Evolutionary conservation across 2,888 invertebrate genomes (phyloP).

Genomic region (Fragum whitleyi): DNA sequence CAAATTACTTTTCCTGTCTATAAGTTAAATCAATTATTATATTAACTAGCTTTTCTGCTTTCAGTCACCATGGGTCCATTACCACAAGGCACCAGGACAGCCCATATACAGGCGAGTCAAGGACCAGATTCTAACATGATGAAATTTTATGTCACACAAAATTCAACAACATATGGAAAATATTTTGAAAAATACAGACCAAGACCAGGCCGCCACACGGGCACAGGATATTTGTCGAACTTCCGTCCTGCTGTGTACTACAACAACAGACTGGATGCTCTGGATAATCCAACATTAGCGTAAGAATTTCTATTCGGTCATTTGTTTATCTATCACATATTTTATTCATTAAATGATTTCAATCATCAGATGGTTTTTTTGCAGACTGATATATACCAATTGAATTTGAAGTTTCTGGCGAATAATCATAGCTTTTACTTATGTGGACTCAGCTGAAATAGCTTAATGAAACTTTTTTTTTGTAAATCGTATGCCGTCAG

Average conservation of each 20-base stretch:
- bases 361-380: not conserved
- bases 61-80: conserved; percentile 75
- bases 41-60: not conserved
- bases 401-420: too few relatives aligned
- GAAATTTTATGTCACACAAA: conserved; percentile 84
- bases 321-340: not conserved
- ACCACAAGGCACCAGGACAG: conserved; percentile 79
- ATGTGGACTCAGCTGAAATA: too few relatives aligned
- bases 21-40: too few relatives aligned
- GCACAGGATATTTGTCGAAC: conserved; percentile 84
- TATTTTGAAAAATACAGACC: conserved; percentile 83
- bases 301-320: conserved; percentile 59
- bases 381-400: not conserved
- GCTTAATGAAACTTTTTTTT: too few relatives aligned
- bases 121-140: conserved; percentile 84
- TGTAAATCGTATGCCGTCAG: too few relatives aligned
- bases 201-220: conserved; percentile 80
- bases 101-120: conserved; percentile 82
- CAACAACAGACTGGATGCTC: conserved; percentile 81
- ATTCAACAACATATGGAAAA: conserved; percentile 83
- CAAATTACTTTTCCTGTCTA: too few relatives aligned
- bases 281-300: conserved; percentile 85
- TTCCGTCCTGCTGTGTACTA: conserved; percentile 84
- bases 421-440: too few relatives aligned
- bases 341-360: not conserved